Percentiles rank a stretch among this genome's conserved stretches.
Evolutionary conservation across 1,140 invertebrate genomes (phyloP).

Genomic region (Diploscapter pachys): DNA sequence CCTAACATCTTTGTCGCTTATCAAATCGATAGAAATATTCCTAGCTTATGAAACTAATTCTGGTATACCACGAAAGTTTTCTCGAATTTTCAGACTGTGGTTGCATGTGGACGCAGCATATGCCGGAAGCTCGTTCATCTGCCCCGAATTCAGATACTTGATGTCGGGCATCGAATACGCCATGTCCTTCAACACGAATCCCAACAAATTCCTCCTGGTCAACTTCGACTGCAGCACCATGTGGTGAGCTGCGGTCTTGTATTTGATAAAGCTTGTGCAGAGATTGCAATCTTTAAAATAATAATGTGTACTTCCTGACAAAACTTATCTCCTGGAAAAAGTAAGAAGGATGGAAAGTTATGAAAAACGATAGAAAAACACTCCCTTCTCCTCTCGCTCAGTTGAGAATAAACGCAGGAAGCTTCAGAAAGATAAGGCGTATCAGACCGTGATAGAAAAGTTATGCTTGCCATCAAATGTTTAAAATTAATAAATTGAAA

Average conservation of each 20-base stretch:
- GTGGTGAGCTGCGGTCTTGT: conserved; percentile 68
- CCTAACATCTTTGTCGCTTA: conserved; percentile 3
- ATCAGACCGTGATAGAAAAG: no score
- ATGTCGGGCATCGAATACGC: conserved; percentile 80
- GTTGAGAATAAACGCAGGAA: no score
- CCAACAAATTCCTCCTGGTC: conserved; percentile 93
- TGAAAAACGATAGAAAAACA: no score
- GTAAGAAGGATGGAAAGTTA: neutral
- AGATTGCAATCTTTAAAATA: neutral
- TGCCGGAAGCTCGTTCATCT: conserved; percentile 87
- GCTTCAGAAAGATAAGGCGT: no score
- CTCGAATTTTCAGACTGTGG: conserved; percentile 45
- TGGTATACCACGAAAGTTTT: neutral
- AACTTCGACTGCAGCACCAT: conserved; percentile 97
- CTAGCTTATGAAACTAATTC: neutral
- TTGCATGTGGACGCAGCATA: conserved; percentile 74
- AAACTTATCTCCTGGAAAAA: neutral
- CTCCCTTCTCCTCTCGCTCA: no score
- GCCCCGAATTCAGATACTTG: conserved; percentile 82
- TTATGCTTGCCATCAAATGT: no score
- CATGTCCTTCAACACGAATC: conserved; percentile 95
- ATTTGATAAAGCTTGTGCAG: neutral
- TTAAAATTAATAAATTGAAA: no score
- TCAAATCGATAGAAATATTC: neutral
- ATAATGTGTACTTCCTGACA: neutral